Base-by-base conservation (phyloP, 2,113 vertebrate genomes). In the Triplophysa siluroides region DNA sequence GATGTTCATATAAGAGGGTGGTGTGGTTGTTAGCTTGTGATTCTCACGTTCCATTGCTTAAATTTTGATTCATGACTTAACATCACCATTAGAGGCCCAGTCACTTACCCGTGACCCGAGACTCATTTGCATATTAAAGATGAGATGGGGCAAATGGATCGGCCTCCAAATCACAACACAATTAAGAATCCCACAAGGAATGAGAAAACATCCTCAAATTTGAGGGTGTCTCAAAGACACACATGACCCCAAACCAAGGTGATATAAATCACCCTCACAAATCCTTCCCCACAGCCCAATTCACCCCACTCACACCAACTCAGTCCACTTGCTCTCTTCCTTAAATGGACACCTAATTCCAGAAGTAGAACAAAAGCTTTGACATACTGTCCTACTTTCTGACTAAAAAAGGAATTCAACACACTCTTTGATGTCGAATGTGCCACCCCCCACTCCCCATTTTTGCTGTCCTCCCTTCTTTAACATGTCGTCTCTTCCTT, bases 301-400 rank as follows among this genome's bases (percentile, higher is more conserved):
- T 65, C 69, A 74, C 70, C 78, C 41, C 24, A 19, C 60, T 78
- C 76, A 70, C 26, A 52, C 54, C 63, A 47, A 47, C 62, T 66
- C 76, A 61, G 38, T 50, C 58, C 23, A 75, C 26, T 69, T 62
- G 64, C 47, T 74, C 75, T 79, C 78, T 64, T 84, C 83, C 83
- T 68, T 84, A 82, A 73, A 84, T 84, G 83, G 80, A 78, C 76
- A 61, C 33, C 24, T 18, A 24, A 54, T 82, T 79, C 18, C 21
- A 71, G 66, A 84, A 82, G 68, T 76, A 74, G 76, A 76, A 81
- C 76, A 62, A 84, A 81, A 84, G 24, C 83, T 84, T 62, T 78
- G 70, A 50, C 80, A 82, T 23, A 82, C 80, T 84, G 80, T 76
- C 88, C 86, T 88, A 86, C 88, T 87, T 88, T 82, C 77, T 1